Conservation (phyloP, 2,888 invertebrate species). For the Sphecodes monilicornis region DNA sequence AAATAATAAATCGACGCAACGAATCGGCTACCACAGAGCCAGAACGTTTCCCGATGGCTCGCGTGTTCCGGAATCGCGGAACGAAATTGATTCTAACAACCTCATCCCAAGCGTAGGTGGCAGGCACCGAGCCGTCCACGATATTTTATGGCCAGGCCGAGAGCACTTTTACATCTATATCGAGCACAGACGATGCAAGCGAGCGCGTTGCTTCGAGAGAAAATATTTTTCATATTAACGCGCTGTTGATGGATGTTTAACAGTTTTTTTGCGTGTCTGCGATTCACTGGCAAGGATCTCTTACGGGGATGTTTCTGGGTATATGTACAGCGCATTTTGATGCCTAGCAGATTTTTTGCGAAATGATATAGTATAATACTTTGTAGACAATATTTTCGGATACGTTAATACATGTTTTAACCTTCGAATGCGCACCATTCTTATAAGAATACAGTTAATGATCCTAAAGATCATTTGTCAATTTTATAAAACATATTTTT, state of each 20-base stretch:
- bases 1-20: slow-evolving; percentile 57
- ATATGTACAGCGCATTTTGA: too few species aligned
- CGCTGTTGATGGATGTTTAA: not conserved
- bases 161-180: not conserved
- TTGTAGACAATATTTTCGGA: not conserved
- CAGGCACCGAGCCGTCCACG: not conserved
- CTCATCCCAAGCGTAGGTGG: not conserved
- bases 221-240: not conserved
- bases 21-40: slow-evolving; percentile 34
- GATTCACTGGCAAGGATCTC: too few species aligned
- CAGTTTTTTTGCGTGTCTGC: not conserved
- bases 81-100: slow-evolving; percentile 26
- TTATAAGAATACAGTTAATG: not conserved
- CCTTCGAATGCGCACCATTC: not conserved
- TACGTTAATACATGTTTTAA: not conserved
- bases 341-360: too few species aligned
- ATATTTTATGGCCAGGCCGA: not conserved
- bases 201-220: not conserved
- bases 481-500: too few species aligned
- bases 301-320: too few species aligned
- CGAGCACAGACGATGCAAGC: not conserved
- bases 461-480: too few species aligned
- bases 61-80: not conserved
- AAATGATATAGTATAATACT: too few species aligned
- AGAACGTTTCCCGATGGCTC: slow-evolving; percentile 19